Conservation (phyloP, 53 echinoderm and acorn worm species). For the Hippasteria phrygiana region DNA sequence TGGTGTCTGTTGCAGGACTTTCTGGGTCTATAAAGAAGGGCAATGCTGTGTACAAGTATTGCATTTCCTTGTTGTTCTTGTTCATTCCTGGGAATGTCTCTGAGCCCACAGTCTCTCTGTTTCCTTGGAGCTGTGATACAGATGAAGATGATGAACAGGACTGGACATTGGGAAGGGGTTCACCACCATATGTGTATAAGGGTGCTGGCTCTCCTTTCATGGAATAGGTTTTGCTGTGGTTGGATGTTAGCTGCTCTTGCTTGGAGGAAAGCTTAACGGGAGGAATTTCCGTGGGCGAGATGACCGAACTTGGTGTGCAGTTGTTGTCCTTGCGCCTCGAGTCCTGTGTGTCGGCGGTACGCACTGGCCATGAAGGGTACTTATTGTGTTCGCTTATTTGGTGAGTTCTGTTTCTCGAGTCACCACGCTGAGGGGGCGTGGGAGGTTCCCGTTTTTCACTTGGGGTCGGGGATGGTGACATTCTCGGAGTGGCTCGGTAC, state of each 20-base stretch:
- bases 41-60: slow-evolving; percentile 27
- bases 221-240: slow-evolving; percentile 16
- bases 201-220: slow-evolving; percentile 19
- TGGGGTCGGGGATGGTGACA: slow-evolving; percentile 22
- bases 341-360: slow-evolving; percentile 57
- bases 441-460: slow-evolving; percentile 78
- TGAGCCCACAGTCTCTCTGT: slow-evolving; percentile 15
- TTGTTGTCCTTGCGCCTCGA: slow-evolving; percentile 70
- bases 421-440: slow-evolving; percentile 80
- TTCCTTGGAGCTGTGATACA: not conserved
- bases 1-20: slow-evolving; percentile 33
- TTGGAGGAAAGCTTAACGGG: slow-evolving; percentile 79
- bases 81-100: slow-evolving; percentile 57
- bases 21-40: slow-evolving; percentile 46
- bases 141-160: not conserved
- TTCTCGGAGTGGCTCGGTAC: slow-evolving; percentile 2
- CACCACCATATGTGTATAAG: not conserved
- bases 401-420: slow-evolving; percentile 76
- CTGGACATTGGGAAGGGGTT: not conserved
- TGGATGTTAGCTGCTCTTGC: slow-evolving; percentile 56
- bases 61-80: not conserved
- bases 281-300: slow-evolving; percentile 78
- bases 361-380: slow-evolving; percentile 84
- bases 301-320: slow-evolving; percentile 69
- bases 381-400: slow-evolving; percentile 82